Evolutionary conservation across 2,888 invertebrate genomes (phyloP).

Genomic region (Perizoma flavofasciatum): DNA sequence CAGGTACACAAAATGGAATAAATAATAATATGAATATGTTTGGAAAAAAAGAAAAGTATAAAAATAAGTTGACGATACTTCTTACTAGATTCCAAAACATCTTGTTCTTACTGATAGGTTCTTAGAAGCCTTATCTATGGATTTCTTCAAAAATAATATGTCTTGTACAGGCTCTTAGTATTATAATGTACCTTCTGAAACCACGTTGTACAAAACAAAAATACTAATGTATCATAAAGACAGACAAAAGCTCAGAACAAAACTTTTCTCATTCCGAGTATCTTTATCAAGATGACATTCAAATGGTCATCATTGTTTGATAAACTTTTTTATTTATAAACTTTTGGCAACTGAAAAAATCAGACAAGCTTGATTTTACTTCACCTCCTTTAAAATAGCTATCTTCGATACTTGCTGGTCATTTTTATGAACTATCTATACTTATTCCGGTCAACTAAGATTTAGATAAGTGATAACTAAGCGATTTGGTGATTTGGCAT

Average conservation of each 20-base stretch:
- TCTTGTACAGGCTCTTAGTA: not conserved
- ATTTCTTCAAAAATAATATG: not conserved
- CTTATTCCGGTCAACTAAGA: too few species aligned
- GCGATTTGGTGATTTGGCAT: too few species aligned
- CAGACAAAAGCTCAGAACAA: constrained; percentile 43
- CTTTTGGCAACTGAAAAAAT: constrained; percentile 31
- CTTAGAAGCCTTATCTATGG: too few species aligned
- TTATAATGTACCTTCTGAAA: not conserved
- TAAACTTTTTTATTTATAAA: constrained; percentile 45
- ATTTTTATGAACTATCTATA: too few species aligned
- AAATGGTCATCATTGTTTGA: constrained; percentile 58
- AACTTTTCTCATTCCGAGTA: constrained; percentile 59
- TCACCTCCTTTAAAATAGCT: not conserved
- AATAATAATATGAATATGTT: too few species aligned
- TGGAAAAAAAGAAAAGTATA: too few species aligned
- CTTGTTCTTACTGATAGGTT: too few species aligned
- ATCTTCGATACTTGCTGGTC: too few species aligned
- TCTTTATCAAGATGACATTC: constrained; percentile 58
- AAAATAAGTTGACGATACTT: too few species aligned
- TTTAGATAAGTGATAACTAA: too few species aligned
- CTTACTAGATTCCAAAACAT: too few species aligned
- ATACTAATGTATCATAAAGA: constrained; percentile 51
- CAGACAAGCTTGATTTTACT: constrained; percentile 35
- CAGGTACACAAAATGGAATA: too few species aligned
- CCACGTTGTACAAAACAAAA: constrained; percentile 32